Percentiles rank a stretch among this genome's conserved stretches.
Conservation (phyloP, 2,888 invertebrate species). For the Polia nebulosa region DNA sequence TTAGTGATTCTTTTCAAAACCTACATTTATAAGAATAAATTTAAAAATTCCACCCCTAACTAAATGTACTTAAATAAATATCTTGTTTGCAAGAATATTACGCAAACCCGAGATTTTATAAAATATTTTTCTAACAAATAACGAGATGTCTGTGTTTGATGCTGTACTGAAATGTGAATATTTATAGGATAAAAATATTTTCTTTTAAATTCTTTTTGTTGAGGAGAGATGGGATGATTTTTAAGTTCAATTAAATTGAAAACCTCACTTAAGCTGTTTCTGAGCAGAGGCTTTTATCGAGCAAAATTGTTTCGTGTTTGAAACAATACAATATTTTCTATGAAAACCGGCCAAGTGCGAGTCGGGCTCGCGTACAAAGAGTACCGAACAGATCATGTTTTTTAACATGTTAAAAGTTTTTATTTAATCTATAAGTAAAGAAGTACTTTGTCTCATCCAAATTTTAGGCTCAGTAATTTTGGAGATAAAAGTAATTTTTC, state of each 20-base stretch:
- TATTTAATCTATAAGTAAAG: too few relatives aligned
- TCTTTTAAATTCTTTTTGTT: conserved; percentile 12
- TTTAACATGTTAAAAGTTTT: too few relatives aligned
- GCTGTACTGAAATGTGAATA: conserved; percentile 31
- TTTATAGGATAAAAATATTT: conserved; percentile 13
- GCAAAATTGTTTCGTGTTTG: background rate
- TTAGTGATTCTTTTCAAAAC: background rate
- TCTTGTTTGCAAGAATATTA: conserved; percentile 20
- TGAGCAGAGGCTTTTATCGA: background rate
- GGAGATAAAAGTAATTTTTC: too few relatives aligned
- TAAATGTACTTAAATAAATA: conserved; percentile 2
- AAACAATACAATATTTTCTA: background rate
- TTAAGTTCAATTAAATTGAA: conserved; percentile 27
- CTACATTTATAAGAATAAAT: background rate
- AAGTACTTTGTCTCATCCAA: too few relatives aligned
- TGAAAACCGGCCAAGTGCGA: too few relatives aligned
- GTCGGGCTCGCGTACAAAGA: too few relatives aligned
- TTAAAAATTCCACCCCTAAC: background rate
- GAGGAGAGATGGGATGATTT: conserved; percentile 2
- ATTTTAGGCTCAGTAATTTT: too few relatives aligned
- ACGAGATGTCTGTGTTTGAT: conserved; percentile 28
- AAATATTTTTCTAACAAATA: conserved; percentile 34
- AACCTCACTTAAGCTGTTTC: conserved; percentile 12
- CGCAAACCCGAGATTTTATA: conserved; percentile 20
- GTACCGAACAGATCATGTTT: too few relatives aligned